phyloP scores from a whole-genome alignment of 2,888 invertebrate species.

The Liopterus haemorrhoidalis region DNA sequence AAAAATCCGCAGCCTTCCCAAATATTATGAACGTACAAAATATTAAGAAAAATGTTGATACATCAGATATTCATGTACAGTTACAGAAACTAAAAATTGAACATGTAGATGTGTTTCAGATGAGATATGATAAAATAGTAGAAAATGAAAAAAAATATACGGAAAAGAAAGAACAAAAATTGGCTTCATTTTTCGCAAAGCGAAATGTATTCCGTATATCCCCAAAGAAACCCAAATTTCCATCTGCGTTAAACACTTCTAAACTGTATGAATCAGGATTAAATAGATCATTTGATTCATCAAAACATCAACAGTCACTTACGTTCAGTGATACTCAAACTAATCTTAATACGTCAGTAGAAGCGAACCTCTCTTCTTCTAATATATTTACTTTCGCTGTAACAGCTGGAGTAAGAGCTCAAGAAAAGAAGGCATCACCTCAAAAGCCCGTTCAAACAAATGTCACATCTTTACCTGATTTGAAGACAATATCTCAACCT shows the following conservation, averaged over 20 bases:
- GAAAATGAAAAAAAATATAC: slow-evolving; percentile 43
- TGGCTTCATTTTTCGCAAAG: slow-evolving; percentile 50
- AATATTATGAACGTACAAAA: slow-evolving; percentile 37
- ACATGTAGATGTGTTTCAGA: slow-evolving; percentile 43
- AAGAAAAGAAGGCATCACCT: slow-evolving; percentile 1
- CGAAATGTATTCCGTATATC: slow-evolving; percentile 51
- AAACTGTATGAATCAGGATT: slow-evolving; percentile 23
- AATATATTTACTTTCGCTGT: slow-evolving; percentile 18
- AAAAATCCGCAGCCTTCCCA: slow-evolving; percentile 45
- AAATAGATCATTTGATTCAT: slow-evolving; percentile 2
- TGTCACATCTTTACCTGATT: too few relatives aligned
- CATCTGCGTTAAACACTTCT: slow-evolving; percentile 35
- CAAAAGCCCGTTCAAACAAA: neutral
- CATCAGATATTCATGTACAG: slow-evolving; percentile 35
- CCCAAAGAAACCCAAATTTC: slow-evolving; percentile 47
- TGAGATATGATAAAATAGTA: slow-evolving; percentile 41
- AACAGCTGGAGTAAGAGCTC: slow-evolving; percentile 6
- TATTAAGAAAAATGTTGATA: slow-evolving; percentile 13
- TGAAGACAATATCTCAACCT: too few relatives aligned
- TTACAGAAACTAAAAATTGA: slow-evolving; percentile 53
- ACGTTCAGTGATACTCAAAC: slow-evolving; percentile 25
- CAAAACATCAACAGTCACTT: too few relatives aligned
- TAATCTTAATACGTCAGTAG: slow-evolving; percentile 21
- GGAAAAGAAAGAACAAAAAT: slow-evolving; percentile 49
- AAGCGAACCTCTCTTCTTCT: slow-evolving; percentile 16